These are phyloP conservation scores for Meteorus cinctellus DNA, from an alignment of 2,888 invertebrate species.

Conservation along the genomic window DNA sequence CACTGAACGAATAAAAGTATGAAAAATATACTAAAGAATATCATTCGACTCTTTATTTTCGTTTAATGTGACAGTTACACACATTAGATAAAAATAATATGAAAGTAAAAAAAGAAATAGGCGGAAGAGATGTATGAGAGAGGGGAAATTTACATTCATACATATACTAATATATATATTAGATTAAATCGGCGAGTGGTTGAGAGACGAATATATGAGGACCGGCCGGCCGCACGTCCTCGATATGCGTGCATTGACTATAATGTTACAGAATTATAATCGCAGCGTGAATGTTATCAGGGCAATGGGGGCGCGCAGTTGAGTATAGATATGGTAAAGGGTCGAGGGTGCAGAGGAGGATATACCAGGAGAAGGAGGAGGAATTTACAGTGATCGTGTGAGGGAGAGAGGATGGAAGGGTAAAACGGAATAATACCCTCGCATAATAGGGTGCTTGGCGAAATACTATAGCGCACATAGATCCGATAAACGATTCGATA, in stretches of 20 bases:
- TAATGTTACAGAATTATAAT: slow-evolving; percentile 66
- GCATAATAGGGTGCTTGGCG: slow-evolving; percentile 40
- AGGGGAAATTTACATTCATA: slow-evolving; percentile 7
- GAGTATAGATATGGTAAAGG: slow-evolving; percentile 62
- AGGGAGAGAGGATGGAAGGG: slow-evolving; percentile 30
- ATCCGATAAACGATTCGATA: slow-evolving; percentile 42
- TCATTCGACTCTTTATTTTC: no score
- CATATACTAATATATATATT: background rate
- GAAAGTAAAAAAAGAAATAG: slow-evolving; percentile 21
- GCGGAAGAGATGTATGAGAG: background rate
- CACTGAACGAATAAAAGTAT: no score
- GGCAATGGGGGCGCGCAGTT: slow-evolving; percentile 54
- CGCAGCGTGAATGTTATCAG: slow-evolving; percentile 69
- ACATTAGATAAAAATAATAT: background rate
- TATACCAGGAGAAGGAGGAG: background rate
- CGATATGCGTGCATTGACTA: slow-evolving; percentile 55
- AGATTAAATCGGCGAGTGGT: background rate
- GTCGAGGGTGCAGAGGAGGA: background rate
- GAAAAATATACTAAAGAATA: no score
- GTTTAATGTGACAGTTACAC: no score
- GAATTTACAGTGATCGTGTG: slow-evolving; percentile 6
- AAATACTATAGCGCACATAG: slow-evolving; percentile 23
- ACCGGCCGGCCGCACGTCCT: slow-evolving; percentile 51
- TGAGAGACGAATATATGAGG: slow-evolving; percentile 15
- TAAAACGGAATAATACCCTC: slow-evolving; percentile 42